Evolutionary conservation across 2,888 invertebrate genomes (phyloP).

Genomic region (Folsomia manolachei): DNA sequence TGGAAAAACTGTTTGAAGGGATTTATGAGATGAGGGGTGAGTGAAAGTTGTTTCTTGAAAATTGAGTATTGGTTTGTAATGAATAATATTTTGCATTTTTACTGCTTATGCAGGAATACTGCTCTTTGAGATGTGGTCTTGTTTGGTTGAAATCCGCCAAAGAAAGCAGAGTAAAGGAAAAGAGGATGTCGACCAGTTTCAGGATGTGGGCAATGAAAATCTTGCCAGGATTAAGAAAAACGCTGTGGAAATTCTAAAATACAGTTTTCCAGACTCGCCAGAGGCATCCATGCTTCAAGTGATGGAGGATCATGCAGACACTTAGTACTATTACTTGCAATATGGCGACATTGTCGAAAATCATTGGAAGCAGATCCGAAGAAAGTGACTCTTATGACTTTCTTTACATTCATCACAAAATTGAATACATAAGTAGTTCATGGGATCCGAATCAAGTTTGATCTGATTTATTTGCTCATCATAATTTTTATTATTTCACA

Average conservation of each 20-base stretch:
- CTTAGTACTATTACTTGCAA: not conserved
- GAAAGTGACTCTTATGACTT: no score
- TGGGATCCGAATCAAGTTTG: no score
- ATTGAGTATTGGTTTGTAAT: not conserved
- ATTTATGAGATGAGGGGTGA: constrained; percentile 41
- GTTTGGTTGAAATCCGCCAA: constrained; percentile 24
- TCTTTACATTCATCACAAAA: no score
- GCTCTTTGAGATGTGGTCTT: constrained; percentile 42
- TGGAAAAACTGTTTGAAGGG: constrained; percentile 31
- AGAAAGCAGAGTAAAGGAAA: not conserved
- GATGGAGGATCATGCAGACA: not conserved
- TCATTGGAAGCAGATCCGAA: no score
- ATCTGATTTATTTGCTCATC: no score
- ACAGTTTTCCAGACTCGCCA: constrained; percentile 32
- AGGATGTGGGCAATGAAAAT: not conserved
- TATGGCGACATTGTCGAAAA: no score
- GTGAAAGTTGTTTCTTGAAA: no score
- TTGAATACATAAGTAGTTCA: no score
- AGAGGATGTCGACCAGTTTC: not conserved
- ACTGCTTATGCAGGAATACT: constrained; percentile 30
- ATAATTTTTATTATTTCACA: no score
- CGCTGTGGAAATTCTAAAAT: constrained; percentile 31
- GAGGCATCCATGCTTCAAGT: constrained; percentile 33
- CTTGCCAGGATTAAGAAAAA: constrained; percentile 15
- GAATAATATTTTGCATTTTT: constrained; percentile 1